Evolutionary conservation across 2,113 vertebrate genomes (phyloP).

Genomic region (Lagopus muta): DNA sequence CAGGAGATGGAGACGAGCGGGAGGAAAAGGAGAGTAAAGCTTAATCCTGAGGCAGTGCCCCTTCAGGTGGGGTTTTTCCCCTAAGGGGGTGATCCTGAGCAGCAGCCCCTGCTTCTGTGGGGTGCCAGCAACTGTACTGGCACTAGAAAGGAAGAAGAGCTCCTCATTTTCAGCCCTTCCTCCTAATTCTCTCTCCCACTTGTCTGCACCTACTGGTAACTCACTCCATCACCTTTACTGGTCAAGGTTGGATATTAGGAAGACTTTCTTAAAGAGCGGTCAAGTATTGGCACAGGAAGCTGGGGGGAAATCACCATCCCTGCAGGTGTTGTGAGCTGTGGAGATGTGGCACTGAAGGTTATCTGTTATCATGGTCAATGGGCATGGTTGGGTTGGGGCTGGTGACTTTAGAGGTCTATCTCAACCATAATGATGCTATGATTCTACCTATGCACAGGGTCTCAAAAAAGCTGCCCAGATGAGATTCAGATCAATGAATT

Average conservation of each 20-base stretch:
- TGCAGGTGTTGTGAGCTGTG: too few species aligned
- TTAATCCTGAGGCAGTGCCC: fast-evolving
- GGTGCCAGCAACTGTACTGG: background rate
- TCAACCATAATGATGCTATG: too few species aligned
- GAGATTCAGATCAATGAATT: fast-evolving
- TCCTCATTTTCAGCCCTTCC: background rate
- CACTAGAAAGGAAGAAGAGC: background rate
- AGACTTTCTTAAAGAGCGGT: too few species aligned
- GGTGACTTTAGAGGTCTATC: too few species aligned
- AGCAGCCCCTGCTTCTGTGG: fast-evolving
- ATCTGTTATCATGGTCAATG: too few species aligned
- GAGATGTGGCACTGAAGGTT: too few species aligned
- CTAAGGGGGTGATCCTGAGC: fast-evolving
- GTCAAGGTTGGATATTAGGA: too few species aligned
- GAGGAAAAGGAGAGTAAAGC: background rate
- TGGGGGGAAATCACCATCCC: too few species aligned
- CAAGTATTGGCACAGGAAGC: too few species aligned
- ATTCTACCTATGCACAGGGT: fast-evolving
- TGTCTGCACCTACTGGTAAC: background rate
- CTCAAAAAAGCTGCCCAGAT: fast-evolving
- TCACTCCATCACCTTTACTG: background rate
- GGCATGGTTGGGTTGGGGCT: too few species aligned
- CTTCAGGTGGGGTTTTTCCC: fast-evolving
- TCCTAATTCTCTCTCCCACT: background rate
- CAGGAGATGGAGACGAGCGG: background rate